Base-by-base conservation (phyloP, 2,888 invertebrate species). In the Plusia festucae region DNA sequence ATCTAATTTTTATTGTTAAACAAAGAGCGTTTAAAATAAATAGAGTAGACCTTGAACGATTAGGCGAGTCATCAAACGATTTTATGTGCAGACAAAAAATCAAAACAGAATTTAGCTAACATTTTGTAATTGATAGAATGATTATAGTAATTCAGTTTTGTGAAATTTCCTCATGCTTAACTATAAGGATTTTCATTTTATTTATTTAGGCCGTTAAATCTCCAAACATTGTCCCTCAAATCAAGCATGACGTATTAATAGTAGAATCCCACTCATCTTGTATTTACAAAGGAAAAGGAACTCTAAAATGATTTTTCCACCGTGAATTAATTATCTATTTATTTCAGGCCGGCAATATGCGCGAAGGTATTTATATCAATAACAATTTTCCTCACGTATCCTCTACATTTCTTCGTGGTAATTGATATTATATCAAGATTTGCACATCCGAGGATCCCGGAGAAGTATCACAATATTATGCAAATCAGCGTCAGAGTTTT, bases 331-430 rank as follows among this genome's bases (percentile, higher is more conserved):
- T 44, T 16, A 0, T 8, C 15, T 40, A 6, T 44, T 60, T 67
- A 69, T 95, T 95, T 62, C 87, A 97, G 97, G 90, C 93, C 96
- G 53, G 98, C 97, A 5, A 97, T 98, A 85, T 93, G 96, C 15
- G 98, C 98, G 0, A 97, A 98, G 91, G 85, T 97, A 30, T 96
- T 98, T 82, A 99, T 99, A 91, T 97, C 98, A 0, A 73, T 98
- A 7, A 98, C 99, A 0, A 98, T 99, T 68, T 97, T 99, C 77
- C 97, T 99, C 78, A 98, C 99, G 0, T 99, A 98, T 87, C 98
- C 98, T 13, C 96, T 99, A 0, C 99, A 99, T 90, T 98, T 98
- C 88, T 99, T 97, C 90, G 99, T 99, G 0, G 98, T 99, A 1
- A 96, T 98, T 81, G 97, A 98, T 61, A 98, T 99, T 60, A 96